Evolutionary conservation across 2,888 invertebrate genomes (phyloP).

Genomic region (Polydrusus pterygomalis): DNA sequence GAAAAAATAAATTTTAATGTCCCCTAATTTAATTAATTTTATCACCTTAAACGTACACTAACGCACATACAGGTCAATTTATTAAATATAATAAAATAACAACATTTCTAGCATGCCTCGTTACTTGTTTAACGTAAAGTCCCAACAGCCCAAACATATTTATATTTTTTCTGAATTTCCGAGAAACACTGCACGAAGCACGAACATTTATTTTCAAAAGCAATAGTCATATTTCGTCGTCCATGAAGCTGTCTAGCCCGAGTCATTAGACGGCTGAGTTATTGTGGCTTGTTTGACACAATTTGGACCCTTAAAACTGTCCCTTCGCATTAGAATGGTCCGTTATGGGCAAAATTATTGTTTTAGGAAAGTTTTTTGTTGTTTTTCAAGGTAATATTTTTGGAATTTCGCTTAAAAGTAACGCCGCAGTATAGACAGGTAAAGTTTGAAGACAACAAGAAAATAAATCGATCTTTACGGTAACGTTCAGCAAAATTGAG

Average conservation of each 20-base stretch:
- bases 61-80: not conserved
- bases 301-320: conserved; percentile 66
- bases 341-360: conserved; percentile 64
- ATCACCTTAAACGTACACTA: no score
- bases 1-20: no score
- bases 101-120: conserved; percentile 27
- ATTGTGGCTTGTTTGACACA: conserved; percentile 70
- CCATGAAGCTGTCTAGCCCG: conserved; percentile 61
- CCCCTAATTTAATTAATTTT: no score
- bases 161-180: conserved; percentile 40
- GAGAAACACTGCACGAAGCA: conserved; percentile 44
- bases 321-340: conserved; percentile 46
- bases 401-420: conserved; percentile 3
- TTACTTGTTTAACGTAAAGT: conserved; percentile 37
- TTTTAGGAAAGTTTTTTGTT: conserved; percentile 56
- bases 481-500: not conserved
- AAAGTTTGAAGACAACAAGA: not conserved
- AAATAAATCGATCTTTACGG: not conserved
- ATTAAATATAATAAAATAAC: conserved; percentile 26
- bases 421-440: conserved; percentile 3
- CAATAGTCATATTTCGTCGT: conserved; percentile 56
- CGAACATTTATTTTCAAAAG: conserved; percentile 46
- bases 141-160: conserved; percentile 22
- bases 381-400: conserved; percentile 35
- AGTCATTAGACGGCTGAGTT: conserved; percentile 68